Conservation (phyloP, 2,888 invertebrate genomes). For the Drosophila paramelanica region DNA sequence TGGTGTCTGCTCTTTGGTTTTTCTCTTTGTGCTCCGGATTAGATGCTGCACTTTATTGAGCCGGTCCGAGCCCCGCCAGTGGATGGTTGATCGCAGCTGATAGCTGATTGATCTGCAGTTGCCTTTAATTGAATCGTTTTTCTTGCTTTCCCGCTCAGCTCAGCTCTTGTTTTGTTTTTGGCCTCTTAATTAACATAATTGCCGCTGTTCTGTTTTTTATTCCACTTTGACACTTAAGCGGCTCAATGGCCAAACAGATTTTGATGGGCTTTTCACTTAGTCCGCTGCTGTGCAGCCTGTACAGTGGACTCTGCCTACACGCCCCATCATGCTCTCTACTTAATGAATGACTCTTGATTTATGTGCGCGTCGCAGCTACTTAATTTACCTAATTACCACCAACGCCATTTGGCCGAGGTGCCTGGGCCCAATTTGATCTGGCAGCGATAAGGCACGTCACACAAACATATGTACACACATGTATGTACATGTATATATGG, state of each 20-base stretch:
- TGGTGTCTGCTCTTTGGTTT: too few species aligned
- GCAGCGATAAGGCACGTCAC: conserved; percentile 64
- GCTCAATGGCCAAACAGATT: conserved; percentile 26
- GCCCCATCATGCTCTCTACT: conserved; percentile 24
- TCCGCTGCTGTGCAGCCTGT: not conserved
- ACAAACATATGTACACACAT: conserved; percentile 1
- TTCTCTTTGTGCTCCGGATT: conserved; percentile 26
- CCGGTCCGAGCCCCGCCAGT: conserved; percentile 10
- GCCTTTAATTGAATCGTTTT: conserved; percentile 81
- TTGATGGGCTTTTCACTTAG: conserved; percentile 51
- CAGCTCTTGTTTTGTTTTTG: not conserved
- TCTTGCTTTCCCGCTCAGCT: conserved; percentile 8
- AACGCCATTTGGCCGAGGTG: conserved; percentile 60
- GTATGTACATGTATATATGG: not conserved
- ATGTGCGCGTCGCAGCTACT: conserved; percentile 47
- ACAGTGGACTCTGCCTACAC: conserved; percentile 9
- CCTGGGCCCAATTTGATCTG: conserved; percentile 44
- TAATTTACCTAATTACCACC: conserved; percentile 73
- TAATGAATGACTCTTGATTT: conserved; percentile 73
- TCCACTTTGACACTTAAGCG: conserved; percentile 46
- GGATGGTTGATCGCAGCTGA: conserved; percentile 44
- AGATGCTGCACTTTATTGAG: conserved; percentile 44
- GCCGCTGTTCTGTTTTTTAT: conserved; percentile 47
- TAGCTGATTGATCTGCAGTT: conserved; percentile 70
- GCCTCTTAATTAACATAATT: conserved; percentile 79